phyloP scores from a whole-genome alignment of 2,888 invertebrate species.

The Eupithecia pulchellata region DNA sequence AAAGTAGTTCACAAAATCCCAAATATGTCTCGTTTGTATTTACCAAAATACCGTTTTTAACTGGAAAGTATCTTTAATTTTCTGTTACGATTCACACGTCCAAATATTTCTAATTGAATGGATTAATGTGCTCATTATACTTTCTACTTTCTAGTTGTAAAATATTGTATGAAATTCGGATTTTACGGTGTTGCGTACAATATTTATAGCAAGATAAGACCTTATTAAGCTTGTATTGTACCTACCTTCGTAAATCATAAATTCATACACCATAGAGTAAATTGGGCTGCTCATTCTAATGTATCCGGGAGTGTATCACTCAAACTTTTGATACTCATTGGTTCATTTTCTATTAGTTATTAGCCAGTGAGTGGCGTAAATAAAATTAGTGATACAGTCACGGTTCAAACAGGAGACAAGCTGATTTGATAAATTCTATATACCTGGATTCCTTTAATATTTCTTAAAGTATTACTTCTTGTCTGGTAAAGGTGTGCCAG shows the following conservation, averaged over 20 bases:
- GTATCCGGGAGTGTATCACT: background rate
- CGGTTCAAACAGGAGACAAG: background rate
- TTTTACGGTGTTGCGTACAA: constrained; percentile 28
- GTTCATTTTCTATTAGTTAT: background rate
- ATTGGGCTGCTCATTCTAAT: background rate
- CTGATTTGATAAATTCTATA: background rate
- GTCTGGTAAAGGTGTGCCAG: background rate
- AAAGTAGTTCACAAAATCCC: no score
- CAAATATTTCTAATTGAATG: constrained; percentile 66
- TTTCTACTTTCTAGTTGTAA: constrained; percentile 76
- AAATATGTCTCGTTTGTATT: constrained; percentile 27
- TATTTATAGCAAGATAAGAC: constrained; percentile 39
- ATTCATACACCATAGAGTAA: background rate
- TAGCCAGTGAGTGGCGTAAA: background rate
- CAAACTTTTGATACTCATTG: background rate
- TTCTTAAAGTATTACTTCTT: no score
- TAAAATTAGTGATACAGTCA: background rate
- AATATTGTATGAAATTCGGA: constrained; percentile 45
- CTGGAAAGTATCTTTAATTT: constrained; percentile 31
- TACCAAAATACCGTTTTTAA: constrained; percentile 48
- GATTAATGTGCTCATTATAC: constrained; percentile 57
- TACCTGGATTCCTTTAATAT: background rate
- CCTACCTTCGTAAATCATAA: constrained; percentile 3
- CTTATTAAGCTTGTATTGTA: constrained; percentile 32
- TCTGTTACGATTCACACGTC: constrained; percentile 59